phyloP scores from a whole-genome alignment of 2,888 invertebrate species.

The Omphaloscelis lunosa region DNA sequence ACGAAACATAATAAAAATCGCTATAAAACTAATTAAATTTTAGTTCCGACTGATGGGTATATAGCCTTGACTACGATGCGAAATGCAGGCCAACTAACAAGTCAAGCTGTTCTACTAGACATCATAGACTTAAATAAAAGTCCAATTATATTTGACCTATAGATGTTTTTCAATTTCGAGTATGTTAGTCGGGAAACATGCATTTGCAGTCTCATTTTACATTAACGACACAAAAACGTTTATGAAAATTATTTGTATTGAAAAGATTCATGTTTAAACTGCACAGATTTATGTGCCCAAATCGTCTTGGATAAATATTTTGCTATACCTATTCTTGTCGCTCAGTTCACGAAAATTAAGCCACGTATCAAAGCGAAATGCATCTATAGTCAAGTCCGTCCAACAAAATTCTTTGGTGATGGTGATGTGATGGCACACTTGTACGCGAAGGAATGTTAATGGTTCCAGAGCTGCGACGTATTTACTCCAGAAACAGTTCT shows the following conservation, averaged over 20 bases:
- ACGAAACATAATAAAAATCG: slow-evolving; percentile 68
- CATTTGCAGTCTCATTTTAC: not conserved
- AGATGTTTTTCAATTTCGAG: not conserved
- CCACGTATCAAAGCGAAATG: not conserved
- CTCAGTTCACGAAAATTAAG: not conserved
- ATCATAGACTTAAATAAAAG: slow-evolving; percentile 19
- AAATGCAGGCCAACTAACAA: slow-evolving; percentile 56
- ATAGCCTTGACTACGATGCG: slow-evolving; percentile 63
- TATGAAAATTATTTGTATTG: not conserved
- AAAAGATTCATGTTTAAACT: not conserved
- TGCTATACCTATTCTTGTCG: not conserved
- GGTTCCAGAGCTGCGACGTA: slow-evolving; percentile 22
- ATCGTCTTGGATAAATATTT: too few species aligned
- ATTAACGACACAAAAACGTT: not conserved
- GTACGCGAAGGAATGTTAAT: slow-evolving; percentile 32
- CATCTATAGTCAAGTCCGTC: not conserved
- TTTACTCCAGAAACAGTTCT: not conserved
- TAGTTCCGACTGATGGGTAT: slow-evolving; percentile 55
- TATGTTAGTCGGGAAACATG: not conserved
- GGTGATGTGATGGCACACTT: slow-evolving; percentile 14
- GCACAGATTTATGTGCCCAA: not conserved
- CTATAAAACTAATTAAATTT: slow-evolving; percentile 69
- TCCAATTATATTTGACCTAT: slow-evolving; percentile 1
- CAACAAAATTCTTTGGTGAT: slow-evolving; percentile 28
- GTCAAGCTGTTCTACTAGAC: slow-evolving; percentile 32